Conservation (phyloP, 2,797 vertebrate genomes). For the Gymnopithys bicolor region DNA sequence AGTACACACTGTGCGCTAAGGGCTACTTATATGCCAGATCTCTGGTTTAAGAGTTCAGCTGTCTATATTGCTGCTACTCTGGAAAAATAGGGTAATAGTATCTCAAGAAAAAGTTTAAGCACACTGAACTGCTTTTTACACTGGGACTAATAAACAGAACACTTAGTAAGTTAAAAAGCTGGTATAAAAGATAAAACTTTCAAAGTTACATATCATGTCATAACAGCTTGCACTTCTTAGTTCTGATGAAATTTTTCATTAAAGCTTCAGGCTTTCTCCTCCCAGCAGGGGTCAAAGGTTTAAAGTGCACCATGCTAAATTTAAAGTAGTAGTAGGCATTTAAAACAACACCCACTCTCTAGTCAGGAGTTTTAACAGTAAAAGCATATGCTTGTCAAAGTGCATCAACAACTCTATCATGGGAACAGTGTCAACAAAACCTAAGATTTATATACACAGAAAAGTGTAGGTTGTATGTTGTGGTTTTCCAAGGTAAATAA, state of each 20-base stretch:
- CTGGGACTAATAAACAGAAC: neutral
- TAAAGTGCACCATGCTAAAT: neutral
- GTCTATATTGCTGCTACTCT: neutral
- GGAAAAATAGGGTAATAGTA: constrained; percentile 41
- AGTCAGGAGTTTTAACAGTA: neutral
- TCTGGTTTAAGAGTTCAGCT: constrained; percentile 51
- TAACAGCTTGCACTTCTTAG: neutral
- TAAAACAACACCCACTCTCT: neutral
- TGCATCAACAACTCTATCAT: neutral
- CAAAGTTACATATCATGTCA: neutral
- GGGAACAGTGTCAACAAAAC: neutral
- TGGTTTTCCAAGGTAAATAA: neutral
- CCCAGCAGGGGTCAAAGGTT: neutral
- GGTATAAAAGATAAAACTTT: neutral
- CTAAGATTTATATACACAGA: neutral
- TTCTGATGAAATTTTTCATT: neutral
- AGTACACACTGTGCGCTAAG: neutral
- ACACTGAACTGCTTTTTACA: neutral
- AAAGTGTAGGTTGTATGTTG: neutral
- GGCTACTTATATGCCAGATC: neutral
- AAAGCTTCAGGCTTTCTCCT: neutral
- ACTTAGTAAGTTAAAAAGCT: neutral
- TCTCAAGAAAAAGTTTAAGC: neutral
- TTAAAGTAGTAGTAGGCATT: neutral
- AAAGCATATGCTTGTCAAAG: neutral